phyloP scores from a whole-genome alignment of 2,797 vertebrate genomes.

The Hydrolagus colliei region DNA sequence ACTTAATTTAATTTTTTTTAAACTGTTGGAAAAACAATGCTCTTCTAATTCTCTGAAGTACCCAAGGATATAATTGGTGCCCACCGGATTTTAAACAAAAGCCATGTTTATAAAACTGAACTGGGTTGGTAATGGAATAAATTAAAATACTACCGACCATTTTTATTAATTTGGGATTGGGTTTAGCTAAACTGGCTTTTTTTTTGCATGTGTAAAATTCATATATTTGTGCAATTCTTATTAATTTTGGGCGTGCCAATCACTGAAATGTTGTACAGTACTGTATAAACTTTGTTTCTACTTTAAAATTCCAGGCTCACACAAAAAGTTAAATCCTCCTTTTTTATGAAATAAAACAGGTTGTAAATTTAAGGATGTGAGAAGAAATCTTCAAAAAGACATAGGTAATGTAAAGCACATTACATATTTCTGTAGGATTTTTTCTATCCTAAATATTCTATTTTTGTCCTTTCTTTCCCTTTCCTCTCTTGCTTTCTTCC shows the following conservation, averaged over 20 bases:
- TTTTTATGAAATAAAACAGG: conserved; percentile 51
- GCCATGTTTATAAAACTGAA: no score
- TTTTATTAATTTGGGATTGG: not conserved
- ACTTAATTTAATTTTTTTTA: no score
- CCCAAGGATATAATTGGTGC: no score
- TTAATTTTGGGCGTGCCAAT: no score
- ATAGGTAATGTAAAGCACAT: conserved; percentile 54
- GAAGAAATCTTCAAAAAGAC: conserved; percentile 75
- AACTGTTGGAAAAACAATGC: no score
- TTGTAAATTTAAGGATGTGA: conserved; percentile 78
- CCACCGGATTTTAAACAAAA: no score
- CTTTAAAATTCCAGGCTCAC: not conserved
- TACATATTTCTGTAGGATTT: not conserved
- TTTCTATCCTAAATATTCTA: no score
- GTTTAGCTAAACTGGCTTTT: not conserved
- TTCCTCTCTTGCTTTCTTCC: no score
- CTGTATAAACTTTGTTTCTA: not conserved
- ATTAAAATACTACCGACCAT: not conserved
- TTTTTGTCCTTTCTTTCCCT: no score
- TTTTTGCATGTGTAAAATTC: not conserved
- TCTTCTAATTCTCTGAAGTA: no score
- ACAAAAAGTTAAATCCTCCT: not conserved
- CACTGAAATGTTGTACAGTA: not conserved
- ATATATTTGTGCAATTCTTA: no score
- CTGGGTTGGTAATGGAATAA: not conserved